phyloP scores from a whole-genome alignment of 30 jellyfish, hydroid and myxozoan genomes.

The Turritopsis dohrnii region DNA sequence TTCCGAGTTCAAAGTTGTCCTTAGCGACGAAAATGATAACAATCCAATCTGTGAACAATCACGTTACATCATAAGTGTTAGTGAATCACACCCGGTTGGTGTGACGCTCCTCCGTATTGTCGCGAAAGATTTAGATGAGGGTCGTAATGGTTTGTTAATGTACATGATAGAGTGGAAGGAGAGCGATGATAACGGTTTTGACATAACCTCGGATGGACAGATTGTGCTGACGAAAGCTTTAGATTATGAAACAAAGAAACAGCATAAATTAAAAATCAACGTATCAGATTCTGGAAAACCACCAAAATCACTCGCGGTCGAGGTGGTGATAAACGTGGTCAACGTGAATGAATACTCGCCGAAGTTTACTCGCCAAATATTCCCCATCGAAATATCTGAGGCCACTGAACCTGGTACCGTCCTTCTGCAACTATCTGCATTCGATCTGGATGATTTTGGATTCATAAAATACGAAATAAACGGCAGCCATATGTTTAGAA shows the following conservation, averaged over 20 bases:
- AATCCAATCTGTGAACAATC: background rate
- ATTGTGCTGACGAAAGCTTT: conserved; percentile 9
- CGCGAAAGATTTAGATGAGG: background rate
- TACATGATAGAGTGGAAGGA: background rate
- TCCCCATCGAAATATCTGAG: background rate
- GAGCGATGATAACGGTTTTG: background rate
- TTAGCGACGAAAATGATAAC: background rate
- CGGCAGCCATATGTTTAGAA: conserved; percentile 44
- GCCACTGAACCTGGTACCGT: background rate
- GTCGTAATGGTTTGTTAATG: background rate
- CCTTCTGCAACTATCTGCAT: background rate
- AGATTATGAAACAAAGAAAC: conserved; percentile 23
- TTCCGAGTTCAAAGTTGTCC: background rate
- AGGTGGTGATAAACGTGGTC: background rate
- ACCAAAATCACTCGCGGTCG: background rate
- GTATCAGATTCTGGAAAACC: background rate
- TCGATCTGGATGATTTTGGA: background rate
- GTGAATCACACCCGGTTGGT: background rate
- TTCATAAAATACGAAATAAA: conserved; percentile 4
- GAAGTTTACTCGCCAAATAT: background rate
- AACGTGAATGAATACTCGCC: background rate
- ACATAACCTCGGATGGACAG: background rate
- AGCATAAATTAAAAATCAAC: background rate
- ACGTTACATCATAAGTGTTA: background rate
- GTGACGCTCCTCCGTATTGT: background rate